These are phyloP conservation scores for Diploscapter pachys DNA, from an alignment of 1,140 invertebrate species.

Conservation along the genomic window DNA sequence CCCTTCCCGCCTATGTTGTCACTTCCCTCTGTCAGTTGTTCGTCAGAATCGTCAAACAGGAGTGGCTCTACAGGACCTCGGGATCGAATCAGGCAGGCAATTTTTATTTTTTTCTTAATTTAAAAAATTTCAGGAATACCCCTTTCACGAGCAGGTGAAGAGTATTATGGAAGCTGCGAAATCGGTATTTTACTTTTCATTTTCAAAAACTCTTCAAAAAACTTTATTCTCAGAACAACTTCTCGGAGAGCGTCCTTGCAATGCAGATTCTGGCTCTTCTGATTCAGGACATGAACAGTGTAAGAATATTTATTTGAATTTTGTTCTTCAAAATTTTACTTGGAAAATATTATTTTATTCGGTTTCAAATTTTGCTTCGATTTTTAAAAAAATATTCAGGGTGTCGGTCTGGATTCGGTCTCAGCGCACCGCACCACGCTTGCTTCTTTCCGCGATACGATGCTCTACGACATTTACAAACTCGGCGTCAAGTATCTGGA, in stretches of 20 bases:
- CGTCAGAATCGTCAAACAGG: slow-evolving; percentile 62
- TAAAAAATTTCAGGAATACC: slow-evolving; percentile 72
- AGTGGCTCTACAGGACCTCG: slow-evolving; percentile 33
- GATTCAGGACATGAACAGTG: slow-evolving; percentile 40
- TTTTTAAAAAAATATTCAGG: slow-evolving; percentile 61
- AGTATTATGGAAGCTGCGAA: slow-evolving; percentile 90
- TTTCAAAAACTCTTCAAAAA: not conserved
- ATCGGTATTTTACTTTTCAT: slow-evolving; percentile 43
- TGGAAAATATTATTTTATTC: too few species aligned
- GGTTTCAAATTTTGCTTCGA: too few species aligned
- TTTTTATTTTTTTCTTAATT: too few species aligned
- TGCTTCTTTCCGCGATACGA: slow-evolving; percentile 89
- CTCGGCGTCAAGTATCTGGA: slow-evolving; percentile 82
- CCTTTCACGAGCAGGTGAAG: slow-evolving; percentile 86
- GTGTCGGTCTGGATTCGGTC: slow-evolving; percentile 84
- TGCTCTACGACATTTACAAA: slow-evolving; percentile 93
- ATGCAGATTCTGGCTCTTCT: slow-evolving; percentile 44
- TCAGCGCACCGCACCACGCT: slow-evolving; percentile 94
- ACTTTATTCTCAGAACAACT: slow-evolving; percentile 63
- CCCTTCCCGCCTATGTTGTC: slow-evolving; percentile 31
- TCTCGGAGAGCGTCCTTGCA: slow-evolving; percentile 75
- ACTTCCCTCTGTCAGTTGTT: slow-evolving; percentile 80
- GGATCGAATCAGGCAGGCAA: slow-evolving; percentile 72
- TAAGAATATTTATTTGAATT: slow-evolving; percentile 20
- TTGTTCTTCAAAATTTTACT: not conserved